These are phyloP conservation scores for Speoplatyrhinus poulsoni DNA, from an alignment of 2,113 vertebrate genomes.

Conservation along the genomic window DNA sequence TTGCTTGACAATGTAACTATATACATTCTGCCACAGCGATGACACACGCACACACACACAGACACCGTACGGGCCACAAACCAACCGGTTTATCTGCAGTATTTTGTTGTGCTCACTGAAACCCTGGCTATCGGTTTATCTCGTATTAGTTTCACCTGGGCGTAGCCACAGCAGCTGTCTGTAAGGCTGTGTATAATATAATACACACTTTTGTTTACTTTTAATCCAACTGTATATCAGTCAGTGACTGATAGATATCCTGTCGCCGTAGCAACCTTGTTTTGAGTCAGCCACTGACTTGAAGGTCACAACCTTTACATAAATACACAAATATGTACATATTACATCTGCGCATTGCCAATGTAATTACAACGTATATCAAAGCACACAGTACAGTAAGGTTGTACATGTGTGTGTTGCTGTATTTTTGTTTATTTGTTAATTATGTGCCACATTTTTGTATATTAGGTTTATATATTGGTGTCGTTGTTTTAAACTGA, in stretches of 20 bases:
- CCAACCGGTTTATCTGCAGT: constrained; percentile 66
- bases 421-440: no score
- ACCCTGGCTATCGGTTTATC: constrained; percentile 29
- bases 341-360: not conserved
- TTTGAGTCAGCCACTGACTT: constrained; percentile 9
- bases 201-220: constrained; percentile 23
- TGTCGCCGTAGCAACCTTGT: not conserved
- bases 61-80: not conserved
- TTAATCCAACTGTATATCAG: not conserved
- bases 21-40: constrained; percentile 36
- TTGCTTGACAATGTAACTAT: constrained; percentile 31
- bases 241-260: constrained; percentile 13
- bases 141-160: constrained; percentile 56
- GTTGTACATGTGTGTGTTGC: not conserved
- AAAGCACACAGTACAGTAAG: not conserved
- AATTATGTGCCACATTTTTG: no score
- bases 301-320: constrained; percentile 47
- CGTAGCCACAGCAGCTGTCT: constrained; percentile 54
- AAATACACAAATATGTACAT: no score
- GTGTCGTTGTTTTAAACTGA: no score
- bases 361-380: constrained; percentile 12
- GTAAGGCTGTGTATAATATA: constrained; percentile 2
- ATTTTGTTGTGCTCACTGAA: constrained; percentile 46
- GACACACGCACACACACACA: constrained; percentile 39
- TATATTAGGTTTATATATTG: no score